phyloP scores from a whole-genome alignment of 2,888 invertebrate species.

The Caenorhabditis sp. region DNA sequence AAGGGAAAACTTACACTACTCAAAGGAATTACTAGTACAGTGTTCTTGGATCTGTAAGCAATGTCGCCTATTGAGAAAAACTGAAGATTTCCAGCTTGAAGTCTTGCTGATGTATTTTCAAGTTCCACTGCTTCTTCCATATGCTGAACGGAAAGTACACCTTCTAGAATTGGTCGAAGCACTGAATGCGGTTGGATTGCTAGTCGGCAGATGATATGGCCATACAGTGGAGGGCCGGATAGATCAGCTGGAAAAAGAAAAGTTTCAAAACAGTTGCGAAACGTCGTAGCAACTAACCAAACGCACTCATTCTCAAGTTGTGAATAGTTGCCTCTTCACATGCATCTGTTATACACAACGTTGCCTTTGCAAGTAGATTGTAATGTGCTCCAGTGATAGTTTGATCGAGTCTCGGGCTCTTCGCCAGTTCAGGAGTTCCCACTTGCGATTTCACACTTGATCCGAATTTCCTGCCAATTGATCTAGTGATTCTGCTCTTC shows the following conservation, averaged over 20 bases:
- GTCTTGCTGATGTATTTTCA: conserved; percentile 59
- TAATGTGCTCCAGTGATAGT: conserved; percentile 67
- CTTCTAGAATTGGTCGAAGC: conserved; percentile 68
- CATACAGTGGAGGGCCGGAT: conserved; percentile 74
- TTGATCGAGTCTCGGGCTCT: conserved; percentile 49
- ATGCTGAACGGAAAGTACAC: conserved; percentile 67
- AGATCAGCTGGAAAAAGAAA: conserved; percentile 66
- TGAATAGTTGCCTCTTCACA: conserved; percentile 71
- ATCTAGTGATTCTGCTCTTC: conserved; percentile 68
- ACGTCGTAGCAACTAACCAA: conserved; percentile 59
- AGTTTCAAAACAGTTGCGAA: not conserved
- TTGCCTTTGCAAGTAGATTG: conserved; percentile 70
- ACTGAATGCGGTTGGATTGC: conserved; percentile 72
- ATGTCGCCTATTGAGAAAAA: conserved; percentile 66
- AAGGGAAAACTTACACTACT: conserved; percentile 56
- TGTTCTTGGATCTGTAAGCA: conserved; percentile 57
- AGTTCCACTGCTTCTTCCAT: conserved; percentile 57
- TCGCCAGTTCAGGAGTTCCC: conserved; percentile 25
- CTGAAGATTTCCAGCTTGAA: conserved; percentile 69
- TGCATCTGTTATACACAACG: conserved; percentile 69
- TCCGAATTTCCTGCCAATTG: conserved; percentile 73
- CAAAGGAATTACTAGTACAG: conserved; percentile 63
- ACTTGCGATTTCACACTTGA: conserved; percentile 59
- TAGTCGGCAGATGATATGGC: conserved; percentile 71
- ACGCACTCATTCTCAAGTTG: conserved; percentile 71